A percentile compares a stretch with the other conserved stretches of the same genome.
Conservation (phyloP, 2,888 invertebrate genomes). For the Aplocera efformata region DNA sequence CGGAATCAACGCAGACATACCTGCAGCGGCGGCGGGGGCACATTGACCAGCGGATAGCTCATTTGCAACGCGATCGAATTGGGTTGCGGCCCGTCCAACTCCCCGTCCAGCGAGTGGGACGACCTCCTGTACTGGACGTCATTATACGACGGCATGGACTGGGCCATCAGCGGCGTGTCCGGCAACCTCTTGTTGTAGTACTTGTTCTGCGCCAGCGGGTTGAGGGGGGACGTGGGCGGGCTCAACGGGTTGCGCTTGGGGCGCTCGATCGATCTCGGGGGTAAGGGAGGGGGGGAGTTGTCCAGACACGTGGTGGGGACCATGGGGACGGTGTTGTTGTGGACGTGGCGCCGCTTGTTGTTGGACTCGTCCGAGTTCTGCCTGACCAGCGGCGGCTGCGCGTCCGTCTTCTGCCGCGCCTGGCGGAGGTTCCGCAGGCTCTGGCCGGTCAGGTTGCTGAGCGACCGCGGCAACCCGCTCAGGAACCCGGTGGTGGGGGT, state of each 20-base stretch:
- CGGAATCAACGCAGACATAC: constrained; percentile 36
- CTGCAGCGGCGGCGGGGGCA: constrained; percentile 72
- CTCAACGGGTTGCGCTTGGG: constrained; percentile 48
- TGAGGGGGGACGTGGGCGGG: constrained; percentile 30
- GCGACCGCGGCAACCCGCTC: constrained; percentile 66
- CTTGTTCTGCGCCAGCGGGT: constrained; percentile 35
- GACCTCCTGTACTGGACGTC: constrained; percentile 53
- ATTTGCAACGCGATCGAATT: constrained; percentile 84
- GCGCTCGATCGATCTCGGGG: constrained; percentile 55
- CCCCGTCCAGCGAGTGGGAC: constrained; percentile 66
- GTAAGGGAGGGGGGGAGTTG: constrained; percentile 62
- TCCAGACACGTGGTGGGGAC: constrained; percentile 70
- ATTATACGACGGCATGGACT: constrained; percentile 52
- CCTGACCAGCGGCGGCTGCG: constrained; percentile 47
- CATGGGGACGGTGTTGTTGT: constrained; percentile 62
- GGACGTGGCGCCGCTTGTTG: constrained; percentile 42
- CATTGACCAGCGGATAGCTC: constrained; percentile 83
- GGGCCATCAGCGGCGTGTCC: constrained; percentile 48
- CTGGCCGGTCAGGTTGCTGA: constrained; percentile 74
- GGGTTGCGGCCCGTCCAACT: constrained; percentile 66
- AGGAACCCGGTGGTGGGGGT: constrained; percentile 57
- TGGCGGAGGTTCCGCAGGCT: constrained; percentile 60
- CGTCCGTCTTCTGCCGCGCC: constrained; percentile 43
- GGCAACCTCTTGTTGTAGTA: constrained; percentile 46
- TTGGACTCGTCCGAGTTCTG: constrained; percentile 57